Base-by-base conservation (phyloP, 2,888 invertebrate genomes). In the Stenodema calcarata region DNA sequence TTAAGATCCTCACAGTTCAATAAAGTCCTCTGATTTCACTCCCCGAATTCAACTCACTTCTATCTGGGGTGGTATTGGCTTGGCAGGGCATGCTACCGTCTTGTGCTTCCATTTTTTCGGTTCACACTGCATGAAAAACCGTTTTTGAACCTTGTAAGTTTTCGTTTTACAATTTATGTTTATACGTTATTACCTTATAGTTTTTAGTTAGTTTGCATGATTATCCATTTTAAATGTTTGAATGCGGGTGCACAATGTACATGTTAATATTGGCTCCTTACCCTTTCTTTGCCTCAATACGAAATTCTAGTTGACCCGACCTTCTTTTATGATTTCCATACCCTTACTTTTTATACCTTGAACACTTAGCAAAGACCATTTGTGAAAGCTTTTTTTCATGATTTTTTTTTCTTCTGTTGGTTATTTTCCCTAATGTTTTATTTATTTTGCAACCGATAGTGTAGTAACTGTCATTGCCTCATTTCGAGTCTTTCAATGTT, bases 351-450 rank as follows among this genome's bases (percentile, higher is more conserved):
- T 82, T 28, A 78, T 44, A 50, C 54, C 73, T 83, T 69, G 76
- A 86, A 87, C 88, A 88, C 88, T 87, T 87, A 89, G 89, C 89
- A 88, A 88, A 88, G 89, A 89, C 89, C 89, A 86, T 88, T 88
- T 89, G 89, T 89, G 89, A 89, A 89, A 89, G 89, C 89, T 89
- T 89, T 87, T 87, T 86, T 88, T 87, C 86, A 88, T 50, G 78
- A n/a, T 86, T 85, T 86, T 80, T 16, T 80, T 50, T 79, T 47
- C 12, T 35, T 47, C 12, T 35, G 41, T 44, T 44, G 62, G 78
- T 86, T 35, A 84, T 41, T 84, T 80, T 84, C 81, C 86, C 54
- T 44, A 73, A 84, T 82, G 54, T 85, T 81, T 86, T 79, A 87
- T 54, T 69, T 88, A 87, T 85, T 87, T 78, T 87, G 87, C 87